These are phyloP conservation scores for Anser cygnoides DNA, from an alignment of 2,113 vertebrate genomes.

Conservation along the genomic window DNA sequence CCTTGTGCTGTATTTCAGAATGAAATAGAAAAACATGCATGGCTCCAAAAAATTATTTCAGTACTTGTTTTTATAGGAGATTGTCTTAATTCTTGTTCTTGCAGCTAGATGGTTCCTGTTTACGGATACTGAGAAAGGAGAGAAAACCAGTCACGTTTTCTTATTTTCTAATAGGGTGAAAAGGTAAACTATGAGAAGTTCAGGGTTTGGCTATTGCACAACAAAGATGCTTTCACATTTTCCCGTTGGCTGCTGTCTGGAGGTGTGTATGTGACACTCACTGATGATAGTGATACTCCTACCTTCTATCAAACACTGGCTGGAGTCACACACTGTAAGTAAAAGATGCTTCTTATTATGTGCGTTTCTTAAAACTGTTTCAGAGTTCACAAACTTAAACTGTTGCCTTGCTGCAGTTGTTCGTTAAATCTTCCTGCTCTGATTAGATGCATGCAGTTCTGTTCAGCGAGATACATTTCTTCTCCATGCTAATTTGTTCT, in stretches of 20 bases:
- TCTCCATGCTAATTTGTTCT: not conserved
- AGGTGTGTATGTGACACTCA: constrained; percentile 95
- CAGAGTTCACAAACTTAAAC: not conserved
- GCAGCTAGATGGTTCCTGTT: constrained; percentile 10
- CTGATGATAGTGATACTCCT: constrained; percentile 97
- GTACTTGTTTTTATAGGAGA: not conserved
- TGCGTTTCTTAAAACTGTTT: not conserved
- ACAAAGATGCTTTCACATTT: constrained; percentile 97
- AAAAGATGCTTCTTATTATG: not conserved
- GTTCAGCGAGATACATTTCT: not conserved
- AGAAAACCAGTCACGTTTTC: not conserved
- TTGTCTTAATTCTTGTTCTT: not conserved
- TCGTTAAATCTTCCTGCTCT: fast-evolving
- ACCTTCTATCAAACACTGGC: constrained; percentile 99
- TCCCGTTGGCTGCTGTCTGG: constrained; percentile 96
- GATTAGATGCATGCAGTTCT: not conserved
- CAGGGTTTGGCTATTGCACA: constrained; percentile 93
- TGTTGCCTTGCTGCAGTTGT: not conserved
- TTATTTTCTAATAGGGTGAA: constrained; percentile 83
- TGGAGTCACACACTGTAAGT: constrained; percentile 98
- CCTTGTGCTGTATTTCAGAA: not conserved
- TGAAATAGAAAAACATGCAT: not conserved
- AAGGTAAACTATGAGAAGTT: constrained; percentile 98
- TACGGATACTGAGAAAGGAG: not conserved
- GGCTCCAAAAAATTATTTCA: constrained; percentile 1